Evolutionary conservation across 2,113 vertebrate species (phyloP).

Genomic region (Caranx melampygus): DNA sequence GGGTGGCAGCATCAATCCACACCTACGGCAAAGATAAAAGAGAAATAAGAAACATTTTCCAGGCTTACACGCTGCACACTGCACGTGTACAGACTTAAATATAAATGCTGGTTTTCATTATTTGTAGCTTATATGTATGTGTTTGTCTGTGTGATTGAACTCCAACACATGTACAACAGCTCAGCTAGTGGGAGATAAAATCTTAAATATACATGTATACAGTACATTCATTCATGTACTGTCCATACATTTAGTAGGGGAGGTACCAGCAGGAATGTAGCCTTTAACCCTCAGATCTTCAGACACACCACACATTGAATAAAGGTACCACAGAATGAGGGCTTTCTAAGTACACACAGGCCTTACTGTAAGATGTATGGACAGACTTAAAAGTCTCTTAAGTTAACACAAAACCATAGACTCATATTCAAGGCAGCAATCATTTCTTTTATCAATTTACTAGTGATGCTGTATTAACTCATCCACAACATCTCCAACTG

Average conservation of each 20-base stretch:
- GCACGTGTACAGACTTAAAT: not conserved
- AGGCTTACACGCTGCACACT: not conserved
- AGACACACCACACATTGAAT: slow-evolving; percentile 4
- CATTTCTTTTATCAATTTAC: not conserved
- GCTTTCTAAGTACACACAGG: not conserved
- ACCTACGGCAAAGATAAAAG: slow-evolving; percentile 83
- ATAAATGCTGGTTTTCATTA: not conserved
- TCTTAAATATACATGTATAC: slow-evolving; percentile 6
- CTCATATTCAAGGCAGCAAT: not conserved
- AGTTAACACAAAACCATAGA: not conserved
- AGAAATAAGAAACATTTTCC: not conserved
- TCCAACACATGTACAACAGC: slow-evolving; percentile 2
- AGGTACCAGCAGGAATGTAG: slow-evolving; percentile 5
- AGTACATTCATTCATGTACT: slow-evolving; percentile 30
- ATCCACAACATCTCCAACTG: not conserved
- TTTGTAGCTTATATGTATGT: no score
- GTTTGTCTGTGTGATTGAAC: slow-evolving; percentile 5
- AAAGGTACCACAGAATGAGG: not conserved
- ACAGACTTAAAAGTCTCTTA: not conserved
- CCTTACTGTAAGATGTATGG: not conserved
- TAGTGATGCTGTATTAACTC: not conserved
- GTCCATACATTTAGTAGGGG: slow-evolving; percentile 9
- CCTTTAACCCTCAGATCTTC: slow-evolving; percentile 12
- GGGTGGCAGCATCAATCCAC: slow-evolving; percentile 98
- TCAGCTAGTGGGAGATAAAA: slow-evolving; percentile 20